phyloP scores from a whole-genome alignment of 1,140 invertebrate genomes.

The Lucilia sericata region DNA sequence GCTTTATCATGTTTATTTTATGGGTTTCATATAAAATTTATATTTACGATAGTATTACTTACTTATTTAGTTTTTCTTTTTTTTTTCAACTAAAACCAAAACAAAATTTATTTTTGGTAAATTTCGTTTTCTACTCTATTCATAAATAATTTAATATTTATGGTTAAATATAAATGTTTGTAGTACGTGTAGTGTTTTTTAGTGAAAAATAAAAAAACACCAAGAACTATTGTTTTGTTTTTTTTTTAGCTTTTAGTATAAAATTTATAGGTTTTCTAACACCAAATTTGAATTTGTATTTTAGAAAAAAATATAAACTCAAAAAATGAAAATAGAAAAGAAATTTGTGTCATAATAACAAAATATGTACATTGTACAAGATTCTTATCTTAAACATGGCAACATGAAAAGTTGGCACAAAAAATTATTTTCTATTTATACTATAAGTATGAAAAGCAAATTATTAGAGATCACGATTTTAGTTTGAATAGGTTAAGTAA shows the following conservation, averaged over 20 bases:
- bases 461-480: slow-evolving; percentile 10
- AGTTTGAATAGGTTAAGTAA: no score
- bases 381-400: neutral
- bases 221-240: slow-evolving; percentile 6
- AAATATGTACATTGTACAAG: neutral
- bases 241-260: neutral
- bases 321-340: neutral
- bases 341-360: neutral
- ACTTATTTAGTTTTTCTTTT: neutral
- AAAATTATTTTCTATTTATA: neutral
- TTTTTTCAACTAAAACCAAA: neutral
- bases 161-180: neutral
- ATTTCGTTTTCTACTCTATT: neutral
- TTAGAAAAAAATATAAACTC: neutral
- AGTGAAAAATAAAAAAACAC: neutral
- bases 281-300: slow-evolving; percentile 13
- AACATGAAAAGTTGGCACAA: neutral
- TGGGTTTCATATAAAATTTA: neutral
- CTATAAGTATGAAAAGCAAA: neutral
- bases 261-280: slow-evolving; percentile 21
- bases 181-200: no score
- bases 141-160: slow-evolving; percentile 15
- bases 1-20: neutral
- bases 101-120: neutral
- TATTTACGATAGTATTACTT: neutral